A percentile compares a stretch with the other conserved stretches of the same genome.
Conservation (phyloP, 2,888 invertebrate genomes). For the Lasioglossum pauxillum region DNA sequence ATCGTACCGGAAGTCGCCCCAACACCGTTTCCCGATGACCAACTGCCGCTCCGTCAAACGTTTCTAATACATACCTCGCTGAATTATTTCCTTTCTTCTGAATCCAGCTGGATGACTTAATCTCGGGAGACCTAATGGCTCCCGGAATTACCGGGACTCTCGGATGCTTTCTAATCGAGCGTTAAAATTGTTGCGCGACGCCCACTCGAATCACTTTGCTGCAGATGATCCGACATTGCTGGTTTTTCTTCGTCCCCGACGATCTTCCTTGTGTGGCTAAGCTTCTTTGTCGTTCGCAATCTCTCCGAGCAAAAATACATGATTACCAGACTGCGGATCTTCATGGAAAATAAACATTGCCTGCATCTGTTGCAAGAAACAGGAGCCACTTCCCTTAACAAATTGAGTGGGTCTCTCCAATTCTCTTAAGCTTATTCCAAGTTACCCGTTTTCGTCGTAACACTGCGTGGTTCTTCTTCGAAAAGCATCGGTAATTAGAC, state of each 20-base stretch:
- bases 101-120: neutral
- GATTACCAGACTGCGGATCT: neutral
- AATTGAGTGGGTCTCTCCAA: neutral
- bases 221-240: neutral
- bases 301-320: neutral
- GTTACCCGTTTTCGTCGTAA: neutral
- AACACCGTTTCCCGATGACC: neutral
- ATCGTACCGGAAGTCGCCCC: conserved; percentile 10
- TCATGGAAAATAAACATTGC: neutral
- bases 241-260: no score
- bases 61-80: neutral
- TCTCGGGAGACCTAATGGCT: neutral
- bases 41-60: neutral
- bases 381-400: neutral
- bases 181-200: neutral
- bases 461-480: no score
- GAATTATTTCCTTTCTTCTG: neutral
- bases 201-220: neutral
- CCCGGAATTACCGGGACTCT: neutral
- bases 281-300: no score
- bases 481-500: no score
- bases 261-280: neutral
- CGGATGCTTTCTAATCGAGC: neutral
- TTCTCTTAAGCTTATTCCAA: neutral
- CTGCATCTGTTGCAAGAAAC: neutral